Conservation (phyloP, 2,797 vertebrate species). For the Alosa sapidissima region DNA sequence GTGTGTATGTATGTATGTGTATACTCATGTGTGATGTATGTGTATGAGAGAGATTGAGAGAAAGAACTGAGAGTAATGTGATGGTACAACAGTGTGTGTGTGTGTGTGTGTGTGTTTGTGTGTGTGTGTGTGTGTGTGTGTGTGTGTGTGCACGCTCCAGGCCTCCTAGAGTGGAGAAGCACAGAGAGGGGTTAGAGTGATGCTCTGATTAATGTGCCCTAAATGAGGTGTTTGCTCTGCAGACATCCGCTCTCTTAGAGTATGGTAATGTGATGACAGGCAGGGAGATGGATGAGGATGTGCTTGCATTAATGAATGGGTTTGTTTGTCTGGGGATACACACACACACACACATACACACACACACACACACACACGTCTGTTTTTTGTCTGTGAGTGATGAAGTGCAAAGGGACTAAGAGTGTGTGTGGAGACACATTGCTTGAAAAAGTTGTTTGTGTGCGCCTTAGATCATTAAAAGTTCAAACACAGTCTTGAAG, state of each 20-base stretch:
- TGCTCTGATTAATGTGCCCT: slow-evolving; percentile 86
- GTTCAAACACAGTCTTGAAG: slow-evolving; percentile 19
- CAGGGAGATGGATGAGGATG: slow-evolving; percentile 79
- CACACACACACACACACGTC: slow-evolving; percentile 29
- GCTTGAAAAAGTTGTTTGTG: slow-evolving; percentile 21
- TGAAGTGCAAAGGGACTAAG: neutral
- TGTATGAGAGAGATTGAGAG: neutral
- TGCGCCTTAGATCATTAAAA: slow-evolving; percentile 12
- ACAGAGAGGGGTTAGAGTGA: slow-evolving; percentile 79
- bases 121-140: slow-evolving; percentile 28
- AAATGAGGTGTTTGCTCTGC: slow-evolving; percentile 87
- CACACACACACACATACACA: slow-evolving; percentile 28
- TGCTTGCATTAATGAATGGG: slow-evolving; percentile 82
- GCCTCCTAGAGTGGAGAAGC: slow-evolving; percentile 34
- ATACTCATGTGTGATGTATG: neutral
- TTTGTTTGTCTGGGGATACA: slow-evolving; percentile 77
- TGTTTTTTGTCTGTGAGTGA: slow-evolving; percentile 11
- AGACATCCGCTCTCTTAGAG: slow-evolving; percentile 87
- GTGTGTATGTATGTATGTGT: neutral
- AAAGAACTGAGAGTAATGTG: neutral
- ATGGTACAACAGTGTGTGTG: slow-evolving; percentile 15
- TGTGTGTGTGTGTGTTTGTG: slow-evolving; percentile 15
- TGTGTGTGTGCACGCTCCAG: neutral
- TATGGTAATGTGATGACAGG: slow-evolving; percentile 85
- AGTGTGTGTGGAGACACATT: neutral